Percentiles rank a stretch among this genome's conserved stretches.
These are phyloP conservation scores for Neotoxoptera formosana DNA, from an alignment of 1,140 invertebrate species.

Conservation along the genomic window DNA sequence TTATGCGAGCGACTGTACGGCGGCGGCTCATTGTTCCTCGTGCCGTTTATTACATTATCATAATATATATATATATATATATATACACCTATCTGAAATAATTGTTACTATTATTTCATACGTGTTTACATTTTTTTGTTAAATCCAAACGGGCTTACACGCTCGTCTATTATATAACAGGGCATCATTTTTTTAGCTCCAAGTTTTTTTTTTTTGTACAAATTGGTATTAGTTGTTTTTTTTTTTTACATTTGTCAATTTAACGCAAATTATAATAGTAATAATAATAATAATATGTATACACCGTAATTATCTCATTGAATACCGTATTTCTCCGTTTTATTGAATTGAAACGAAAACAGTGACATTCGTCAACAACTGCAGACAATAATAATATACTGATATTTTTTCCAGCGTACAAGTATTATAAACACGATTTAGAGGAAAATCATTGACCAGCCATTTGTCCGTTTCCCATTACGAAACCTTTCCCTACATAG, in stretches of 20 bases:
- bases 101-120: background rate
- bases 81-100: too few relatives aligned
- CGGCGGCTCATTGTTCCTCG: background rate
- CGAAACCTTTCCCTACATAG: background rate
- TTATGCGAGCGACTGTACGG: background rate
- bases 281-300: background rate
- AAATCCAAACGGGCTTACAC: background rate
- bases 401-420: background rate
- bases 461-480: too few relatives aligned
- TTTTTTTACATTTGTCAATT: background rate
- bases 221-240: background rate
- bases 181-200: background rate
- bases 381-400: background rate
- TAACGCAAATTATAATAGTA: background rate
- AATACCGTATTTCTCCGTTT: background rate
- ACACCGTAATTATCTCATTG: too few relatives aligned
- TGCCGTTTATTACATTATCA: background rate
- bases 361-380: background rate
- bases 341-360: background rate
- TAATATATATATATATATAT: background rate
- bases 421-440: background rate
- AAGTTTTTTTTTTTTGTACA: background rate
- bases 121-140: constrained; percentile 1
- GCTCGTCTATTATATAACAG: background rate
- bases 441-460: background rate